Base-by-base conservation (phyloP, 2,113 vertebrate genomes). In the Crotalus viridis region DNA sequence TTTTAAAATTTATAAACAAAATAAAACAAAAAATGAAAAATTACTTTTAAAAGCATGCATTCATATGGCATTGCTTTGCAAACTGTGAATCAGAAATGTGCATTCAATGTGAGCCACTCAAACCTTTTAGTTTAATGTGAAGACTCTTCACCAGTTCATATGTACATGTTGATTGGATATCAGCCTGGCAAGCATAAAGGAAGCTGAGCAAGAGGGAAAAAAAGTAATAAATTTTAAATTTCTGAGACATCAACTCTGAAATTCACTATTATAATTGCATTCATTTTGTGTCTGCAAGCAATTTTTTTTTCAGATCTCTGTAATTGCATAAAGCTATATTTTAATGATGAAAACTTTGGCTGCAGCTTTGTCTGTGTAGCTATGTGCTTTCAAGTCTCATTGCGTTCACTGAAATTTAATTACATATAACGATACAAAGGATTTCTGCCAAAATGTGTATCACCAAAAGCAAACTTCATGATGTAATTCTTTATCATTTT, bases 401-500 rank as follows among this genome's bases (percentile, higher is more conserved):
- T 88, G 61, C 43, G 9, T 88, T 88, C 86, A 43, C 46, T 88
- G 91, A 48, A 69, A 88, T 55, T 81, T 92, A 89, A 89, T 52
- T 46, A 28, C 22, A 92, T 64, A 92, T 74, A 54, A 56, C 17
- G 43, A 54, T 92, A 52, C 24, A n/a, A 17, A 81, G 61, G 51
- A 54, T 56, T 56, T 22, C 64, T 92, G 91, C 87, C 51, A 92
- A 48, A 81, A 43, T 85, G 52, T 92, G 64, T 81, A 92, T 88
- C 56, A 46, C 51, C 69, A 92, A 92, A 92, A 21, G 51, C 91
- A 55, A 28, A 43, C 46, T 94, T 92, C 19, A 48, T 57, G 90
- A 28, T 74, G 19, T 86, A 94, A 94, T 51, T 92, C 57, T 92
- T 74, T 10, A n/a, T 51, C 87, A 74, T 57, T 92, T 88, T 93